Evolutionary conservation across 2,113 vertebrate genomes (phyloP), one percentile per base, ranked within the genome.

Genomic region (Oryzias curvinotus): DNA sequence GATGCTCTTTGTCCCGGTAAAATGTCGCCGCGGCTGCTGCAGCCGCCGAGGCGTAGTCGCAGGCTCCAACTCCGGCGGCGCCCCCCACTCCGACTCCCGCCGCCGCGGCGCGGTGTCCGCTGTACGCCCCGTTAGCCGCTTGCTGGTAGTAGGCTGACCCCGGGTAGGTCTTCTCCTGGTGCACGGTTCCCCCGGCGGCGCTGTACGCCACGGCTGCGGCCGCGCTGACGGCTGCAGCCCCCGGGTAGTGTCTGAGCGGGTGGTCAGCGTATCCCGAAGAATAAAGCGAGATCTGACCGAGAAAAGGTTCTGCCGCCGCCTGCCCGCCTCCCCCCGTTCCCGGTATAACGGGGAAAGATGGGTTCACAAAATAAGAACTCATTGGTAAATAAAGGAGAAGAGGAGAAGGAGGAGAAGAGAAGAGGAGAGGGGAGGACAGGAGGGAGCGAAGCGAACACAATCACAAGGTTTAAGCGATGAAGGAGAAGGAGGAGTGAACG

Each of bases 361-460:
- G 97, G 93, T 97, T 98, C 90, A 98, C 95, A 92, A 98, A 98
- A 95, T 98, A 98, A 86, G 96, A 98, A 95, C 95, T 98, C 96
- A 98, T 98, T 92, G 93, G 93, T 87, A 93, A 90, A 90, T 90
- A 65, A 65, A 26, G 26, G 36, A 30, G 52, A 56, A 45, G 47
- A 46, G 63, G 49, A 50, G 55, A 46, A 48, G 51, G 45, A 60
- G 57, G 36, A 48, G n/a, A 18, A 70, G 61, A 46, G 55, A 48
- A 83, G 75, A 62, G 77, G 61, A 67, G 69, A 51, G 69, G 76
- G 52, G 65, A 81, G 65, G 66, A 84, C 65, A 78, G 77, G 77
- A 75, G 75, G 70, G 60, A 36, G 65, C 77, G 78, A 62, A 65
- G 81, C 73, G 73, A 84, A 80, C 79, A 86, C 71, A 79, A 85